These are phyloP conservation scores for Carapus acus DNA, from an alignment of 2,797 vertebrate genomes.

Conservation along the genomic window DNA sequence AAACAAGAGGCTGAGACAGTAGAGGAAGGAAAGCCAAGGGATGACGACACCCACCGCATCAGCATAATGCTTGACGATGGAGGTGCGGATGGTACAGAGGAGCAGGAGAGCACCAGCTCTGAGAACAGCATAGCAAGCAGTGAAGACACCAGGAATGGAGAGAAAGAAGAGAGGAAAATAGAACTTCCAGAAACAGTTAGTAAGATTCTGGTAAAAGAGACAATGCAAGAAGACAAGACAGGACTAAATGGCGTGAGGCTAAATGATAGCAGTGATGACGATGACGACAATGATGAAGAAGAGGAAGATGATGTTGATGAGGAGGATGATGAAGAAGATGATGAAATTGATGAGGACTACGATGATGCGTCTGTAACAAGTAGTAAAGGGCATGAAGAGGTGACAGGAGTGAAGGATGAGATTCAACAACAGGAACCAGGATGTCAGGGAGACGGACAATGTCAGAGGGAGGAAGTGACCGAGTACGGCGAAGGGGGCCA, in stretches of 20 bases:
- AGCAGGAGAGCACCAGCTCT: slow-evolving; percentile 22
- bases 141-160: slow-evolving; percentile 22
- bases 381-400: slow-evolving; percentile 26
- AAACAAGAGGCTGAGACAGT: neutral
- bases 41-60: slow-evolving; percentile 19
- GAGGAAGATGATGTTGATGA: slow-evolving; percentile 11
- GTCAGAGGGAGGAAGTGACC: slow-evolving; percentile 8
- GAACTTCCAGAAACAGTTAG: slow-evolving; percentile 2
- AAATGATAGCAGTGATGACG: no score
- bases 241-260: no score
- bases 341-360: slow-evolving; percentile 1
- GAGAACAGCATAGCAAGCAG: slow-evolving; percentile 26
- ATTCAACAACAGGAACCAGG: slow-evolving; percentile 24
- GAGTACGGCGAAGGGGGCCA: slow-evolving; percentile 13
- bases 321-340: slow-evolving; percentile 23
- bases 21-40: slow-evolving; percentile 14
- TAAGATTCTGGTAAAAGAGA: no score
- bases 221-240: no score
- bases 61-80: neutral
- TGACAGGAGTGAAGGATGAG: slow-evolving; percentile 26
- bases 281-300: no score
- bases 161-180: slow-evolving; percentile 2
- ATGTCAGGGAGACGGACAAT: slow-evolving; percentile 16
- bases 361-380: slow-evolving; percentile 21
- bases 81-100: slow-evolving; percentile 12